Percentiles rank a stretch among this genome's conserved stretches.
These are phyloP conservation scores for Montipora capricornis DNA, from an alignment of 64 coral and sea anemone species.

Conservation along the genomic window DNA sequence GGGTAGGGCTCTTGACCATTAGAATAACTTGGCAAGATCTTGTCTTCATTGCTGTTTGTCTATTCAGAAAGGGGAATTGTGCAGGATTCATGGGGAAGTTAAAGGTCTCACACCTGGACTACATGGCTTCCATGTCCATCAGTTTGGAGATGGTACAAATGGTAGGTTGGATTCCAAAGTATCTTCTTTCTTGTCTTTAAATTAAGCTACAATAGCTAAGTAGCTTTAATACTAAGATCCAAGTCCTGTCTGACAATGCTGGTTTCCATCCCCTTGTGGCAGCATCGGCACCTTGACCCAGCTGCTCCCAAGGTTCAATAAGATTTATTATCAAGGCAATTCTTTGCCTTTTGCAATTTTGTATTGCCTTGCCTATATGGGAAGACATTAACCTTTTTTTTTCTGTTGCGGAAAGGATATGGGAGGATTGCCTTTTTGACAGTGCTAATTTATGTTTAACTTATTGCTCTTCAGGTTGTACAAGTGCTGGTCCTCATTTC, in stretches of 20 bases:
- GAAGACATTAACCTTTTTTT: too few species aligned
- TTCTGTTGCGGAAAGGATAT: too few species aligned
- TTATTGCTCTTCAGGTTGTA: constrained; percentile 43
- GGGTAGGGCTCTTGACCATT: too few species aligned
- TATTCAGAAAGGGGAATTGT: neutral
- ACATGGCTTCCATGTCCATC: constrained; percentile 75
- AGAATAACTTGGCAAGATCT: too few species aligned
- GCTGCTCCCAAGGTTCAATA: too few species aligned
- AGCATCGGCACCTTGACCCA: too few species aligned
- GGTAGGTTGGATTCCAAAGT: constrained; percentile 28
- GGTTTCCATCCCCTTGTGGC: too few species aligned
- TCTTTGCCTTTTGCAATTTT: too few species aligned
- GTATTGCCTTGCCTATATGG: too few species aligned
- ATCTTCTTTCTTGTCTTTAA: neutral
- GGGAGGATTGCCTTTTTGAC: too few species aligned
- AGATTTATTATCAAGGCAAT: too few species aligned
- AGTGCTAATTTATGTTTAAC: neutral
- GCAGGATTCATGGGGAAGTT: constrained; percentile 58
- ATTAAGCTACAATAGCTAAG: neutral
- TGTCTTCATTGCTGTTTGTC: neutral
- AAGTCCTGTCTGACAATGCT: neutral
- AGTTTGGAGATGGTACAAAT: constrained; percentile 73
- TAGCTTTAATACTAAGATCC: neutral
- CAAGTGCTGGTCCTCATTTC: constrained; percentile 72
- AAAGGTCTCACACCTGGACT: constrained; percentile 53